Evolutionary conservation across 2,113 vertebrate genomes (phyloP).

Genomic region (Cavia porcellus): DNA sequence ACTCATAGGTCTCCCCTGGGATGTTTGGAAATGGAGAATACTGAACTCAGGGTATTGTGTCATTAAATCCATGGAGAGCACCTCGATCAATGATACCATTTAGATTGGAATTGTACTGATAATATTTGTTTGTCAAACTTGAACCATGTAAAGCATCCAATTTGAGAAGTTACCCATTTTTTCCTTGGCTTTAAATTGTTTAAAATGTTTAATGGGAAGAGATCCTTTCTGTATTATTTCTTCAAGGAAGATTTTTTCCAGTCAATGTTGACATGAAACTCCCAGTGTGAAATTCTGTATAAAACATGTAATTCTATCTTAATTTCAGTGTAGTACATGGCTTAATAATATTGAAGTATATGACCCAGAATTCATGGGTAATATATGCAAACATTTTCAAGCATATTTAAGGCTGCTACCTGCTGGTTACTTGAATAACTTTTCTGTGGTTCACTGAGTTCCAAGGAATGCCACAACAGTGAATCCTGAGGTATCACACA

Average conservation of each 20-base stretch:
- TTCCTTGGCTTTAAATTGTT: background rate
- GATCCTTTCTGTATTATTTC: background rate
- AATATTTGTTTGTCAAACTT: background rate
- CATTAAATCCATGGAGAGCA: background rate
- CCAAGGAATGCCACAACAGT: no score
- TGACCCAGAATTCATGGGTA: background rate
- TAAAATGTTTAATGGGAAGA: background rate
- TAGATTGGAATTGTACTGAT: background rate
- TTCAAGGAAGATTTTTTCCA: background rate
- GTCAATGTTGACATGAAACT: background rate
- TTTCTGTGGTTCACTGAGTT: no score
- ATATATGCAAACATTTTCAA: background rate
- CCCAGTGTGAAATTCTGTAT: background rate
- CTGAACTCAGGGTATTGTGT: background rate
- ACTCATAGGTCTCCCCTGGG: background rate
- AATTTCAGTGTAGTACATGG: background rate
- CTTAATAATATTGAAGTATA: background rate
- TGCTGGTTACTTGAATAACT: no score
- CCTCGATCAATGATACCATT: background rate
- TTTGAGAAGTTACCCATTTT: background rate
- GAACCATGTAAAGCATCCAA: background rate
- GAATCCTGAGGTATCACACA: no score
- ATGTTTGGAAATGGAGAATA: background rate
- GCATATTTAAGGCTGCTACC: no score
- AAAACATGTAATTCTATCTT: background rate